Evolutionary conservation across 2,888 invertebrate genomes (phyloP).

Genomic region (Pristionchus japonicus): DNA sequence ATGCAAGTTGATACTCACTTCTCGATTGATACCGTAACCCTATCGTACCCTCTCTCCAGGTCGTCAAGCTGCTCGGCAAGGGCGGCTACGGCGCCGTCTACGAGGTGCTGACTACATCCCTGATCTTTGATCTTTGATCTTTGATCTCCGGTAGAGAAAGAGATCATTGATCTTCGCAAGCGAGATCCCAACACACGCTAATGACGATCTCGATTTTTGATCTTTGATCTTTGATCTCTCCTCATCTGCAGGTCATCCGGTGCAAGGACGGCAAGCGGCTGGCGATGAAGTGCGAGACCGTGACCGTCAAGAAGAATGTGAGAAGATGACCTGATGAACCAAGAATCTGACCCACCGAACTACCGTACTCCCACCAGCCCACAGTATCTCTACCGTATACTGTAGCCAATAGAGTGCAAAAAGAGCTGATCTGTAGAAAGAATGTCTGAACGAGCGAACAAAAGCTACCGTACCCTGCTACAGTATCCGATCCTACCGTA

Average conservation of each 20-base stretch:
- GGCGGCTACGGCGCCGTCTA: conserved; percentile 69
- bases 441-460: too few species aligned
- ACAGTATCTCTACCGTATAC: too few species aligned
- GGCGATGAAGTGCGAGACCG: conserved; percentile 66
- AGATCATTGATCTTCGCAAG: too few species aligned
- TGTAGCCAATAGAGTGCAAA: too few species aligned
- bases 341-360: not conserved
- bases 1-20: too few species aligned
- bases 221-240: too few species aligned
- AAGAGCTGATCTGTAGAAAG: too few species aligned
- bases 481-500: not conserved
- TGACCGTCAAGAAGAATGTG: conserved; percentile 56
- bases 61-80: conserved; percentile 60
- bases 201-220: too few species aligned
- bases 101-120: conserved; percentile 52
- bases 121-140: too few species aligned
- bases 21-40: conserved; percentile 21
- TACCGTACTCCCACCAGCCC: too few species aligned
- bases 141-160: too few species aligned
- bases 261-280: conserved; percentile 53
- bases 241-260: conserved; percentile 44
- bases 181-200: too few species aligned
- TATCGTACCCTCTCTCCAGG: conserved; percentile 40
- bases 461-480: not conserved
- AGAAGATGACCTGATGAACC: not conserved